phyloP scores from a whole-genome alignment of 2,113 vertebrate genomes.

The Cyprinodon brontotheroides region DNA sequence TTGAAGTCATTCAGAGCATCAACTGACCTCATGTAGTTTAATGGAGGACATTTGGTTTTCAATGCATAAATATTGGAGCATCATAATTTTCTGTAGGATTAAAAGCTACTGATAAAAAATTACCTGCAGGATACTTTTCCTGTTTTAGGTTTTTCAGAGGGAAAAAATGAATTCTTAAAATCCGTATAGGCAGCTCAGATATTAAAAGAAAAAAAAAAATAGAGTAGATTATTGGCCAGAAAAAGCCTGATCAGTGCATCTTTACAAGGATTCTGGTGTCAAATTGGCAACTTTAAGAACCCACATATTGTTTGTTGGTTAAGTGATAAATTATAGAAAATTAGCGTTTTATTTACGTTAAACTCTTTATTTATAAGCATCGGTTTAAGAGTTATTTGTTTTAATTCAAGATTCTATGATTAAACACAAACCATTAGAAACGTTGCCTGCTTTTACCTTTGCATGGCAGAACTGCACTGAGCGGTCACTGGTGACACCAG shows the following conservation, averaged over 20 bases:
- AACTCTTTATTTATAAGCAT: background rate
- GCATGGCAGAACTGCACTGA: constrained; percentile 48
- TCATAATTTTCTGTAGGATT: background rate
- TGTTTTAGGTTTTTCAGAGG: background rate
- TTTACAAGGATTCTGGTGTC: background rate
- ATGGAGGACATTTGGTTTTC: background rate
- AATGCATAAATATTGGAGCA: background rate
- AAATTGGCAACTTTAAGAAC: background rate
- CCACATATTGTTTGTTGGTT: background rate
- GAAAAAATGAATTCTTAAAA: background rate
- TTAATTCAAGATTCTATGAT: background rate
- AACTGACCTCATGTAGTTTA: background rate
- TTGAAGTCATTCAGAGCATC: background rate
- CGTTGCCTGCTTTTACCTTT: constrained; percentile 47
- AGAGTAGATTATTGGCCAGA: background rate
- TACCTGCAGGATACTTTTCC: background rate
- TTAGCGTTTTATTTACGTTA: background rate
- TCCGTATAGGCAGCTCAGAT: too few species aligned
- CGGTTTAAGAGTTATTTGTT: background rate
- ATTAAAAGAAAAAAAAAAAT: too few species aligned
- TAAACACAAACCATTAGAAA: background rate
- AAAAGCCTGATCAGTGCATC: background rate
- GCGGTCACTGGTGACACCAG: constrained; percentile 1
- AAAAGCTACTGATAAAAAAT: background rate
- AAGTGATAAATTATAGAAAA: background rate